A percentile compares a stretch with the other conserved stretches of the same genome.
These are phyloP conservation scores for Tinamus guttatus DNA, from an alignment of 2,113 vertebrate species.

Conservation along the genomic window DNA sequence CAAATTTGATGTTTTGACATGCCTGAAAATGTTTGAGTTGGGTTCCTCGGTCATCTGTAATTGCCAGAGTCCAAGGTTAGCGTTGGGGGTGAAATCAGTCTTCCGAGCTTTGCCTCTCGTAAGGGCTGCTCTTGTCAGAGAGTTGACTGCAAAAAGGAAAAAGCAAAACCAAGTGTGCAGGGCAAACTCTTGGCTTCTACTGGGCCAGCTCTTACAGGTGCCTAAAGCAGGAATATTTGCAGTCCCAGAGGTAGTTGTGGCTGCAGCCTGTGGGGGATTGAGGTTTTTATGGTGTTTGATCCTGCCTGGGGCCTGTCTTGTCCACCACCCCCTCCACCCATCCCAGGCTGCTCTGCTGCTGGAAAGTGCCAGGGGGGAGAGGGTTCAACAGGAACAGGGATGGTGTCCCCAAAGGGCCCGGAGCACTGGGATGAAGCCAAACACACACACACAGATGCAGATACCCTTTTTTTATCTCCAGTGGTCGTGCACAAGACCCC, in stretches of 20 bases:
- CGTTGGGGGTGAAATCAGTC: background rate
- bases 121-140: background rate
- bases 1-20: background rate
- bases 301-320: background rate
- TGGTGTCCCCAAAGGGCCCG: too few relatives aligned
- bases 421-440: background rate
- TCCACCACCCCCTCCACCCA: background rate
- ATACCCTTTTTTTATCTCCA: background rate
- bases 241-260: rapidly evolving
- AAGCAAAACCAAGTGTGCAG: background rate
- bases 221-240: background rate
- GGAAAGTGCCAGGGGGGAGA: too few relatives aligned
- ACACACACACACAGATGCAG: background rate
- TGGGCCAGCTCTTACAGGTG: background rate
- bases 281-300: background rate
- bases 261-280: background rate
- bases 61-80: background rate
- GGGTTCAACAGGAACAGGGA: too few relatives aligned
- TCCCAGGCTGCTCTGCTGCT: background rate
- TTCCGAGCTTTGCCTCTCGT: background rate
- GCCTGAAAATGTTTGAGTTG: background rate
- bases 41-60: rapidly evolving
- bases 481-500: background rate
- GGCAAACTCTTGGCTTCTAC: background rate
- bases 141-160: background rate